Conservation (phyloP, 2,797 vertebrate genomes). For the Cichlasoma orientale region DNA sequence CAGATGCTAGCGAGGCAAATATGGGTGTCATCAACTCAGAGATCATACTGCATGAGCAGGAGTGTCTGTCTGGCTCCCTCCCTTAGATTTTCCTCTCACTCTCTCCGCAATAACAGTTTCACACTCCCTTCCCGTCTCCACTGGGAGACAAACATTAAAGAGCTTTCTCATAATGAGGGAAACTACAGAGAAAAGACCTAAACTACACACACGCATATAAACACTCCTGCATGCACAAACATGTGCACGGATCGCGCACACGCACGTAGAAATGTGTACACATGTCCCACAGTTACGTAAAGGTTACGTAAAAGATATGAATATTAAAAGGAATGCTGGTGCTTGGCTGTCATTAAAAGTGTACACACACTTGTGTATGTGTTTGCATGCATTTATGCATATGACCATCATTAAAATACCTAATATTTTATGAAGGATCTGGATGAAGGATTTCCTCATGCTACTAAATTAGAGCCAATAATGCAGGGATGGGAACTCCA, state of each 20-base stretch:
- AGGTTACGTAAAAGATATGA: constrained; percentile 82
- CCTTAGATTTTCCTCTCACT: constrained; percentile 54
- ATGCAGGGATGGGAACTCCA: constrained; percentile 50
- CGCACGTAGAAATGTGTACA: constrained; percentile 37
- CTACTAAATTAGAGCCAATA: constrained; percentile 48
- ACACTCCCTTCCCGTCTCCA: constrained; percentile 71
- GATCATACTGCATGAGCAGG: constrained; percentile 67
- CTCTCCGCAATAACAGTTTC: constrained; percentile 73
- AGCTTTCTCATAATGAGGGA: constrained; percentile 80
- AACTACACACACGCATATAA: constrained; percentile 51
- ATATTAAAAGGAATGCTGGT: constrained; percentile 74
- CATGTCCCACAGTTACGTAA: constrained; percentile 76
- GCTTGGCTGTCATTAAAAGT: constrained; percentile 66
- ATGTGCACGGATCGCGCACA: constrained; percentile 14
- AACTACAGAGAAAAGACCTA: constrained; percentile 77
- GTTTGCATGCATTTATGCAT: constrained; percentile 5
- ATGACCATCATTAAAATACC: constrained; percentile 53
- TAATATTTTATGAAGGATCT: constrained; percentile 61
- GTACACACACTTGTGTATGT: constrained; percentile 23
- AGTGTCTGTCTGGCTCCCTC: constrained; percentile 68
- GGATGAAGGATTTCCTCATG: constrained; percentile 48
- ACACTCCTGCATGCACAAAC: constrained; percentile 12
- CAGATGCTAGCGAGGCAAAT: constrained; percentile 46
- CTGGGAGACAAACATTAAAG: constrained; percentile 82
- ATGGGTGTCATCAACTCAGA: constrained; percentile 68